Percentiles rank a stretch among this genome's conserved stretches.
Evolutionary conservation across 2,888 invertebrate species (phyloP).

Genomic region (Tetheella fluctuosa): DNA sequence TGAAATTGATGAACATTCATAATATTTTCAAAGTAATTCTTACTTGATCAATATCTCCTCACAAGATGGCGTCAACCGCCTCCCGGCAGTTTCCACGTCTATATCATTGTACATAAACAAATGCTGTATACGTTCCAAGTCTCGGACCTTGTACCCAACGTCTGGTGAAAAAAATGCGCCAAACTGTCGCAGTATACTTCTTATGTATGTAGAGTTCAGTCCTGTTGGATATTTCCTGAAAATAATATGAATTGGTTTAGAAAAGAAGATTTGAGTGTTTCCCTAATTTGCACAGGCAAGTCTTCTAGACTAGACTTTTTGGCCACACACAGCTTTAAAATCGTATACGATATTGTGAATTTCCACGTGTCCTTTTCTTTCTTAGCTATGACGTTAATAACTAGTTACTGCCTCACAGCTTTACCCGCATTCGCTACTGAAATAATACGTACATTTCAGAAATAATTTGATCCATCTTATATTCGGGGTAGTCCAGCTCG

Average conservation of each 20-base stretch:
- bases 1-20: too few relatives aligned
- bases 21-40: neutral
- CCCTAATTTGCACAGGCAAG: too few relatives aligned
- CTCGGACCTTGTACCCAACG: conserved; percentile 33
- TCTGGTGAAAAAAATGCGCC: conserved; percentile 60
- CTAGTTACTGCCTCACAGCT: too few relatives aligned
- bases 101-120: conserved; percentile 54
- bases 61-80: conserved; percentile 51
- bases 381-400: too few relatives aligned
- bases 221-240: conserved; percentile 51
- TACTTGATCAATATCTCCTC: conserved; percentile 60
- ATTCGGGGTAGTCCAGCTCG: conserved; percentile 45
- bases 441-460: conserved; percentile 47
- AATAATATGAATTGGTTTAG: conserved; percentile 16
- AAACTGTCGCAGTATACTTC: conserved; percentile 46
- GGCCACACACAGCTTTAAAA: too few relatives aligned
- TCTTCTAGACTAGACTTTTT: too few relatives aligned
- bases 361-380: too few relatives aligned
- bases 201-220: conserved; percentile 42
- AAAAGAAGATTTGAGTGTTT: too few relatives aligned
- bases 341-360: too few relatives aligned
- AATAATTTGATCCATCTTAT: conserved; percentile 53
- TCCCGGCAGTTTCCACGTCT: conserved; percentile 44
- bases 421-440: too few relatives aligned
- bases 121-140: conserved; percentile 48